phyloP scores from a whole-genome alignment of 2,888 invertebrate species.

The Zele albiditarsus region DNA sequence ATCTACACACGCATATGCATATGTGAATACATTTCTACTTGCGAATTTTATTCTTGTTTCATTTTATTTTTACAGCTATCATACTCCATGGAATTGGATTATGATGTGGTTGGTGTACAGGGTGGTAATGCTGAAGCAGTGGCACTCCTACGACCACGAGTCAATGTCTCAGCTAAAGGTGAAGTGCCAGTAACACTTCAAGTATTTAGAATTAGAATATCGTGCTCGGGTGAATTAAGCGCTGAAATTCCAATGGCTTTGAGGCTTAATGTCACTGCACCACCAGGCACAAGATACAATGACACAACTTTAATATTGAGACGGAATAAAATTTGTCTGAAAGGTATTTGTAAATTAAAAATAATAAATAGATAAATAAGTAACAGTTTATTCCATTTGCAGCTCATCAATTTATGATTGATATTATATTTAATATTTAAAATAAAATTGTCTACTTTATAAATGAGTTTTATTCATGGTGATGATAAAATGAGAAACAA shows the following conservation, averaged over 20 bases:
- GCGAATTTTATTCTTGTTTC: neutral
- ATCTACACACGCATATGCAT: conserved; percentile 6
- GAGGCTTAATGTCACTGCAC: conserved; percentile 86
- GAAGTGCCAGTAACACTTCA: conserved; percentile 85
- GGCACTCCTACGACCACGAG: conserved; percentile 85
- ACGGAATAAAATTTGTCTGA: conserved; percentile 90
- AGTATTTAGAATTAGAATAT: conserved; percentile 84
- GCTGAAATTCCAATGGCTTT: conserved; percentile 88
- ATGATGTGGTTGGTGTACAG: conserved; percentile 79
- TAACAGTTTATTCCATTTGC: neutral
- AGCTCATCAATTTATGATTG: neutral
- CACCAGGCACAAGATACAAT: conserved; percentile 79
- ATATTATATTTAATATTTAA: neutral
- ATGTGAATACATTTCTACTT: neutral
- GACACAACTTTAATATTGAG: conserved; percentile 85
- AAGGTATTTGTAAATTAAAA: conserved; percentile 75
- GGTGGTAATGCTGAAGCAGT: conserved; percentile 62
- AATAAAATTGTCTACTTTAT: no score
- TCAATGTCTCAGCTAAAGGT: conserved; percentile 88
- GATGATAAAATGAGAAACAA: conserved; percentile 7
- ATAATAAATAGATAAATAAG: neutral
- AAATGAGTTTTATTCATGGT: neutral
- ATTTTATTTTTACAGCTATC: conserved; percentile 77
- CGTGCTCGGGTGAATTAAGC: conserved; percentile 87
- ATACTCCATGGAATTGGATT: conserved; percentile 85